Evolutionary conservation across 2,888 invertebrate genomes (phyloP), one percentile per base, ranked within the genome.

Genomic region (Caenorhabditis uteleia): DNA sequence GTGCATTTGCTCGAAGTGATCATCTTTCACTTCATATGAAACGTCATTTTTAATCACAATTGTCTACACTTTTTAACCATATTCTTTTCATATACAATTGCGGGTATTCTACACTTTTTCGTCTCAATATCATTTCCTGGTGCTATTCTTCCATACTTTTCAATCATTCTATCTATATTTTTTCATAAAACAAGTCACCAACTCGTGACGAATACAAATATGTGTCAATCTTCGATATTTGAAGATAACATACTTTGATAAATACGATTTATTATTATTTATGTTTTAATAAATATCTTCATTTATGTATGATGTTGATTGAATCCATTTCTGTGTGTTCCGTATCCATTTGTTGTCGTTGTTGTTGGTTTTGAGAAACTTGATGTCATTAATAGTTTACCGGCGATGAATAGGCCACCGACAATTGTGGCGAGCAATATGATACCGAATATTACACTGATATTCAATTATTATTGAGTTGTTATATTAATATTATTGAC

Each of bases 1-100:
- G 89, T 14, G 87, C 88, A 23, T 89, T 89, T 83, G 87, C 88
- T 33, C 84, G 89, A 42, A 88, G 88, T 29, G 89, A 89, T 81
- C 89, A 89, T 75, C 85, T 89, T 12, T 60, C 62, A 27, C 66
- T 76, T 12, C 75, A 76, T 44, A 67, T 76, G 68, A 76, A 74
- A 65, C 61, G 74, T n/a, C 75, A 76, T 45, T 58, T 65, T 26
- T 66, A 45, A 46, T 16, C n/a, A n/a, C n/a, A n/a, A 42, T 23
- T 23, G 14, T 21, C n/a, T 12, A 39, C 21, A 39, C 5, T 18
- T 39, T 39, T 18, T 8, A 10, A 18, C 4, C 21, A 4, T 3
- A 39, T 21, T 39, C 20, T 21, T 18, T 39, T 18, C 18, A 39
- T 10, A 39, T 4, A 20, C 18, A 20, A 39, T 21, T n/a, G n/a